Conservation (phyloP, 2,888 invertebrate genomes). For the Lathronympha strigana region DNA sequence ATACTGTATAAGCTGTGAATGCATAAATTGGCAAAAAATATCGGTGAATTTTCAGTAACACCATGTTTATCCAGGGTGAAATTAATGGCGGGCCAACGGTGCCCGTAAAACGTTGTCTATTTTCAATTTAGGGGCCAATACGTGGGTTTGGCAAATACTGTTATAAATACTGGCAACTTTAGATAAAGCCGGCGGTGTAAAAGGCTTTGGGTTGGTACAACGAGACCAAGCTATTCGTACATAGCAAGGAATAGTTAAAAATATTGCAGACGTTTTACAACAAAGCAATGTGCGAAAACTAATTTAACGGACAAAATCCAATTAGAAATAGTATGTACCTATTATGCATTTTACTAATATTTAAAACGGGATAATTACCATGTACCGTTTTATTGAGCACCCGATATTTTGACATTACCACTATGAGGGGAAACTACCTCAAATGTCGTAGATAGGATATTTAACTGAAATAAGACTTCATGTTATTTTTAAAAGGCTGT, state of each 20-base stretch:
- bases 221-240: background rate
- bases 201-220: background rate
- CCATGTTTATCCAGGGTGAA: conserved; percentile 35
- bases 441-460: too few species aligned
- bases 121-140: conserved; percentile 30
- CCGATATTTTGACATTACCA: too few species aligned
- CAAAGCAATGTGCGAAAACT: too few species aligned
- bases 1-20: conserved; percentile 27
- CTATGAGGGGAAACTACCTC: too few species aligned
- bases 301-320: too few species aligned
- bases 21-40: conserved; percentile 32
- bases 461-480: too few species aligned
- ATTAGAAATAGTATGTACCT: too few species aligned
- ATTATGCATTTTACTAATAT: too few species aligned
- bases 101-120: conserved; percentile 32
- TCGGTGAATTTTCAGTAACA: conserved; percentile 30
- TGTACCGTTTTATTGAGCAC: too few species aligned
- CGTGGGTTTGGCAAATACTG: conserved; percentile 5
- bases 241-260: background rate
- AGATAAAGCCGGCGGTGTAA: background rate
- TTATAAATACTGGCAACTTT: conserved; percentile 19
- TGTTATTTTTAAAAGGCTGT: too few species aligned
- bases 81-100: conserved; percentile 34
- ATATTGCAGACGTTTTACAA: background rate
- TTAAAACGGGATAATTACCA: too few species aligned